Percentiles rank a stretch among this genome's conserved stretches.
Evolutionary conservation across 2,113 vertebrate genomes (phyloP).

Genomic region (Pomatorhinus ruficollis): DNA sequence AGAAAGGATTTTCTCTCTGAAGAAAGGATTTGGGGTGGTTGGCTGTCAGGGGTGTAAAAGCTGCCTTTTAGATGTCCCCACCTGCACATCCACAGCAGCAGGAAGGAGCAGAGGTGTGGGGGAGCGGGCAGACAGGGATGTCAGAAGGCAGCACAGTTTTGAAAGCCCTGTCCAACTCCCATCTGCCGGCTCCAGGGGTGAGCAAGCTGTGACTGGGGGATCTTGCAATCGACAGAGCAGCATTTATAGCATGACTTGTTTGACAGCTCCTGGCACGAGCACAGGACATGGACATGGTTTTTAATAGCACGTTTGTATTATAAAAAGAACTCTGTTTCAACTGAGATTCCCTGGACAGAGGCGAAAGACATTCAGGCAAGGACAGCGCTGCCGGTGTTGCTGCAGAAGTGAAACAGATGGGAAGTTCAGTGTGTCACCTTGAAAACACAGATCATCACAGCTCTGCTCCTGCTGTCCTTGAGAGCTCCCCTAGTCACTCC

Average conservation of each 20-base stretch:
- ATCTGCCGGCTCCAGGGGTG: background rate
- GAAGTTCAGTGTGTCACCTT: constrained; percentile 61
- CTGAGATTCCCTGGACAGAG: constrained; percentile 51
- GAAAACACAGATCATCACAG: background rate
- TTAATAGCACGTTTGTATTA: constrained; percentile 8
- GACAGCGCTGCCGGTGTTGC: background rate
- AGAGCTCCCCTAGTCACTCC: background rate
- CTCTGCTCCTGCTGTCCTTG: constrained; percentile 4
- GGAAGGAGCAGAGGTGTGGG: background rate
- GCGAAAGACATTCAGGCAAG: constrained; percentile 38
- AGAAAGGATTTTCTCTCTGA: background rate
- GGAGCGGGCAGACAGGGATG: background rate
- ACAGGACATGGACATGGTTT: constrained; percentile 6
- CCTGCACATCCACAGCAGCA: background rate
- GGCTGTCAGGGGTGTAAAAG: background rate
- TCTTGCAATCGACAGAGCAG: background rate
- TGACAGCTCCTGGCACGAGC: constrained; percentile 30
- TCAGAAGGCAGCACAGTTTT: background rate
- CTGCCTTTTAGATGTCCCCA: background rate
- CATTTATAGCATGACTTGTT: background rate
- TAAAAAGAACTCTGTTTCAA: constrained; percentile 14
- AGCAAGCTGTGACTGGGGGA: background rate
- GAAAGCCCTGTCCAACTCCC: background rate
- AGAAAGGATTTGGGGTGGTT: background rate
- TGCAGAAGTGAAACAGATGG: constrained; percentile 46